Conservation (phyloP, 1,140 invertebrate genomes). For the Meloidogyne hapla region DNA sequence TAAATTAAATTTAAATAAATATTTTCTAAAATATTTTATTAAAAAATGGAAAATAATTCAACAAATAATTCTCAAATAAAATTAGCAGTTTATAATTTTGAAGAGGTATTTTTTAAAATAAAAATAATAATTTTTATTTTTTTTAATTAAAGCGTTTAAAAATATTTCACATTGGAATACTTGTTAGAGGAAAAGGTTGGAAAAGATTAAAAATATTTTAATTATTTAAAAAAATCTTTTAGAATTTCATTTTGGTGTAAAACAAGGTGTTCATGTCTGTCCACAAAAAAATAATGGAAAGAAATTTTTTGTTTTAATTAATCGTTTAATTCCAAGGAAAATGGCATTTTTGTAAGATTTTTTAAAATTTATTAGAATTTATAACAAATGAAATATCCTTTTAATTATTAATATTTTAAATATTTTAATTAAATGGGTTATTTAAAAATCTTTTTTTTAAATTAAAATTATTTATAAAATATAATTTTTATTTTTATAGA, state of each 20-base stretch:
- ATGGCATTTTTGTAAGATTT: conserved; percentile 12
- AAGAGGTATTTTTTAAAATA: not conserved
- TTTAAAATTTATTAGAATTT: no score
- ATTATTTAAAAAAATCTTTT: not conserved
- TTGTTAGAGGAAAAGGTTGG: not conserved
- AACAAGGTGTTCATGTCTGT: not conserved
- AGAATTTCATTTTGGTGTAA: conserved; percentile 17
- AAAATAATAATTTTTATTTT: not conserved
- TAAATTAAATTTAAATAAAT: no score
- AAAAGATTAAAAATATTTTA: no score
- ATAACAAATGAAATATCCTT: no score
- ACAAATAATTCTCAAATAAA: not conserved
- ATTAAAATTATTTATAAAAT: not conserved
- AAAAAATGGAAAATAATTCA: not conserved
- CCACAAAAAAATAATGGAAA: conserved; percentile 8
- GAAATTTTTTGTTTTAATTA: not conserved
- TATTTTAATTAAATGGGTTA: no score
- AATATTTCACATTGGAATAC: not conserved
- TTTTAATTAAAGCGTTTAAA: not conserved
- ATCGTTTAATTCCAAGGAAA: not conserved
- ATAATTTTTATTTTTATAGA: not conserved
- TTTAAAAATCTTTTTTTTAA: no score
- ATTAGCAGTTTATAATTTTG: conserved; percentile 3
- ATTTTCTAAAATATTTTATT: no score
- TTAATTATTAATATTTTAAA: no score